These are phyloP conservation scores for Cryptoprocta ferox DNA, from an alignment of 2,797 vertebrate species.

Conservation along the genomic window DNA sequence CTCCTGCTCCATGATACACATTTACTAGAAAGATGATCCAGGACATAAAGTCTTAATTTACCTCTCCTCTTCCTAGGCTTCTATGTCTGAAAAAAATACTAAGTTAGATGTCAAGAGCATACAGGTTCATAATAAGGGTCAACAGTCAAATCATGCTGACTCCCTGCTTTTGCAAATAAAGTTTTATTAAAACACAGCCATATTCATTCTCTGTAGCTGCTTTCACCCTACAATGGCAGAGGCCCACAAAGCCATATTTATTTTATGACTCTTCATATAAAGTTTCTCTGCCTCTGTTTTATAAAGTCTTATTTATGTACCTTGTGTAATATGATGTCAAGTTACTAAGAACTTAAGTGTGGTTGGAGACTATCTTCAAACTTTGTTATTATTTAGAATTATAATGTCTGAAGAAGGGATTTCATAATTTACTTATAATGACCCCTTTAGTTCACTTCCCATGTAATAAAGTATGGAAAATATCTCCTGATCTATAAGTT, in stretches of 20 bases:
- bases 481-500: not conserved
- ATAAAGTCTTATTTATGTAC: not conserved
- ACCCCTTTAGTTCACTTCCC: not conserved
- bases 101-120: not conserved
- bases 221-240: not conserved
- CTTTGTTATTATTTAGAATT: not conserved
- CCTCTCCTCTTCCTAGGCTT: not conserved
- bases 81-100: not conserved
- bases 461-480: not conserved
- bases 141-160: not conserved
- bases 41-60: not conserved
- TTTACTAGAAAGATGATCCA: not conserved
- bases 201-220: not conserved
- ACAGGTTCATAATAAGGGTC: not conserved
- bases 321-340: not conserved
- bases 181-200: not conserved
- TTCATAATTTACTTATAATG: not conserved
- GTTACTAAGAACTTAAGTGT: not conserved
- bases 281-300: not conserved
- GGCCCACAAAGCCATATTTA: not conserved
- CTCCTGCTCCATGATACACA: not conserved
- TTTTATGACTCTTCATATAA: not conserved
- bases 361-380: not conserved
- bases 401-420: not conserved
- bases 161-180: not conserved